phyloP scores from a whole-genome alignment of 2,888 invertebrate genomes.

The Spodoptera picta region DNA sequence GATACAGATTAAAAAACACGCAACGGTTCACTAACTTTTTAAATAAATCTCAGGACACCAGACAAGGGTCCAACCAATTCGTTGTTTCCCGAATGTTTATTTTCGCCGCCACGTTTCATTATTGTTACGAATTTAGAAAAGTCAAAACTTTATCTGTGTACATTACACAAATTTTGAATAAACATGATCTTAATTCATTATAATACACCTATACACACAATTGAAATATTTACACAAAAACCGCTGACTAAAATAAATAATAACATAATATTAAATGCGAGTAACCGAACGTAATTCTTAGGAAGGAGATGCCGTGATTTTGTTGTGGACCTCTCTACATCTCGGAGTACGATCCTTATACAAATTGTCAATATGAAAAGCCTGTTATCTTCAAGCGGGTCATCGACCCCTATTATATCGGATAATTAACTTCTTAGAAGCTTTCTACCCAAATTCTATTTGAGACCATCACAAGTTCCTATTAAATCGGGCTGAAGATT shows the following conservation, averaged over 20 bases:
- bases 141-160: conserved; percentile 53
- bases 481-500: conserved; percentile 17
- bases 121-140: conserved; percentile 59
- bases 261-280: no score
- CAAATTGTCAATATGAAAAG: conserved; percentile 39
- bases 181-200: no score
- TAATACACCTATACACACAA: no score
- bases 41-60: conserved; percentile 77
- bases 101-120: conserved; percentile 61
- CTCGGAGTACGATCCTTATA: conserved; percentile 8
- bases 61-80: conserved; percentile 76
- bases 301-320: not conserved
- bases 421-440: conserved; percentile 46
- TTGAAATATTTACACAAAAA: no score
- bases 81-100: conserved; percentile 65
- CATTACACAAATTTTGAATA: conserved; percentile 3
- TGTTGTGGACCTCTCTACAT: not conserved
- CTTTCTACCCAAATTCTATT: conserved; percentile 32
- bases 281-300: no score
- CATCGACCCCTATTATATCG: conserved; percentile 29
- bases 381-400: conserved; percentile 37
- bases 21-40: conserved; percentile 72
- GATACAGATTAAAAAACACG: conserved; percentile 54
- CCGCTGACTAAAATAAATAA: no score
- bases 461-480: conserved; percentile 25